phyloP scores from a whole-genome alignment of 2,113 vertebrate species.

The Anhinga rufa region DNA sequence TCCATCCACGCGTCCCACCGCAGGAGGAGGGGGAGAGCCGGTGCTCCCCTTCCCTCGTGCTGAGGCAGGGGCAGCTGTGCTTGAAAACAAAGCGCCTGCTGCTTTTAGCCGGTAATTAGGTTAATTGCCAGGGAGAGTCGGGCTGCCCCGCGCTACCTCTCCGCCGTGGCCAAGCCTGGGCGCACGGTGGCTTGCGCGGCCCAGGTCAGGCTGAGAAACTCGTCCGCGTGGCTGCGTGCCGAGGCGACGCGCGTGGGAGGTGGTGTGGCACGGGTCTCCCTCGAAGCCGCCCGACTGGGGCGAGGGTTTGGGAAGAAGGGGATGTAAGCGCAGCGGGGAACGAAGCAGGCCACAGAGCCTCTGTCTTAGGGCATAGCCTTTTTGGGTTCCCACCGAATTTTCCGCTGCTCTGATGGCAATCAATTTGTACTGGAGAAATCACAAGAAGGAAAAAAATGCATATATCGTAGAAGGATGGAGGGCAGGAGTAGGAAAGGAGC shows the following conservation, averaged over 20 bases:
- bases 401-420: not conserved
- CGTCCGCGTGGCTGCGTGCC: rapidly evolving
- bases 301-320: not conserved
- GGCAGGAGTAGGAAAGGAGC: not conserved
- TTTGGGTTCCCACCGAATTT: not conserved
- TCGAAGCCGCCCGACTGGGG: not conserved
- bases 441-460: not conserved
- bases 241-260: rapidly evolving
- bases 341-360: not conserved
- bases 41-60: not conserved
- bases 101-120: not conserved
- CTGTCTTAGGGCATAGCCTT: not conserved
- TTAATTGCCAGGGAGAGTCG: not conserved
- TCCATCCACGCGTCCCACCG: rapidly evolving
- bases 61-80: not conserved
- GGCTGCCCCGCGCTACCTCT: not conserved
- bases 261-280: not conserved
- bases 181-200: rapidly evolving
- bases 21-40: not conserved
- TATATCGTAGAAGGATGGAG: not conserved
- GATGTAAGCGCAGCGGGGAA: rapidly evolving
- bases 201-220: not conserved
- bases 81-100: not conserved
- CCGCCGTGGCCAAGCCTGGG: not conserved
- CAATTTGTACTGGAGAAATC: not conserved